Evolutionary conservation across 2,113 vertebrate genomes (phyloP), one percentile per base, ranked within the genome.

Genomic region (Leucosticte australis): DNA sequence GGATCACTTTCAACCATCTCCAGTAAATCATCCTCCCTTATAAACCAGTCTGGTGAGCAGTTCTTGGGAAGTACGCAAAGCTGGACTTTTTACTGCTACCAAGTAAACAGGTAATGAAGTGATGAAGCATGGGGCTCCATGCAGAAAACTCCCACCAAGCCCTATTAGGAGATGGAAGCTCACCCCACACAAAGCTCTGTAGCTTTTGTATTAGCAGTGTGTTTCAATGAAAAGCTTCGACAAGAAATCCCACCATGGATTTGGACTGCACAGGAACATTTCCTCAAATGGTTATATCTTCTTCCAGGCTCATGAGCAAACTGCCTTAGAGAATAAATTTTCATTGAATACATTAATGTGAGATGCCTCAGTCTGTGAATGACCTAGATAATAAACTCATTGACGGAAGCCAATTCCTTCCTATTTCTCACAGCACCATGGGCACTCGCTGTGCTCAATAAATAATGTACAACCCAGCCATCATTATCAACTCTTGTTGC

Each of bases 401-500:
- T 62, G 89, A 84, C 2, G 0, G 33, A 77, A 83, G 55, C 42
- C 63, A 83, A 57, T 83, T 76, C 79, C 33, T 76, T 68, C 65
- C 41, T 47, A 56, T n/a, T 83, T 53, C 84, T 83, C 55, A 63
- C 79, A 83, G 70, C 74, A 85, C 74, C 44, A 39, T 1, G 33
- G 65, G 89, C 64, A 55, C 84, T 80, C 20, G 1, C 59, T 67
- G 87, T 70, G 63, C 89, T 74, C 55, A 65, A 82, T 95, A 94
- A 97, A 95, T 96, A 90, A 95, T 90, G 87, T 42, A 95, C 39
- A 94, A 74, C n/a, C 41, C 86, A 79, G 74, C n/a, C 75, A 95
- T 77, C 90, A 70, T 77, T 77, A 93, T 30, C 90, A 91, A 86
- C 18, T 9, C 42, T 11, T 44, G 46, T 5, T 74, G 70, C 50